phyloP scores from a whole-genome alignment of 2,888 invertebrate species.

The Melinaea menophilus region DNA sequence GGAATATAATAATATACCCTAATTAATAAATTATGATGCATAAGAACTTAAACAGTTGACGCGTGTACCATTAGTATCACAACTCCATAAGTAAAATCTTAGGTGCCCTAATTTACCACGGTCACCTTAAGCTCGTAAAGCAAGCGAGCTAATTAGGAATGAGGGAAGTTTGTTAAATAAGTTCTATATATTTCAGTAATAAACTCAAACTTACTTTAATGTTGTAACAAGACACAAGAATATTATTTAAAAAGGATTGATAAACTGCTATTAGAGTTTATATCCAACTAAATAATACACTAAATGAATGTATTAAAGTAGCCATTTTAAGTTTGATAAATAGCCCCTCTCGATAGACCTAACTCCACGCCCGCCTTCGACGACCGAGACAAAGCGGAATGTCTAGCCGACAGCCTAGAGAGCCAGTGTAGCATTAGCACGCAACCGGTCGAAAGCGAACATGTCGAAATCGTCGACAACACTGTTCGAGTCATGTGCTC shows the following conservation, averaged over 20 bases:
- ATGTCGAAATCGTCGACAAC: too few species aligned
- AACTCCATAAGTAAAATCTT: constrained; percentile 27
- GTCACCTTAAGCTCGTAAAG: constrained; percentile 34
- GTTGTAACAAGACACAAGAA: not conserved
- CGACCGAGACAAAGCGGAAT: too few species aligned
- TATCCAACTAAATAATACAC: not conserved
- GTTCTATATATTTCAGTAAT: constrained; percentile 3
- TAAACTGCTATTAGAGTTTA: too few species aligned
- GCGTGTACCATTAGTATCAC: constrained; percentile 2
- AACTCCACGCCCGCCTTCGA: too few species aligned
- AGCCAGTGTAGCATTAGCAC: too few species aligned
- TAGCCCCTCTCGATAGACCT: too few species aligned
- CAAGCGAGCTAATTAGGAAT: constrained; percentile 36
- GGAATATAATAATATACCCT: not conserved
- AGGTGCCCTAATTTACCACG: constrained; percentile 39
- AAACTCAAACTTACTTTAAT: not conserved
- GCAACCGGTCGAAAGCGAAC: too few species aligned
- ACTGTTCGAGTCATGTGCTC: too few species aligned
- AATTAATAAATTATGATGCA: not conserved
- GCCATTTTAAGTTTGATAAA: not conserved
- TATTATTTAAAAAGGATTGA: too few species aligned
- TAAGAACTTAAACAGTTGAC: constrained; percentile 2
- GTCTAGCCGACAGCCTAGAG: too few species aligned
- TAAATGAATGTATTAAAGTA: not conserved
- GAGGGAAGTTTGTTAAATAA: constrained; percentile 15